Evolutionary conservation across 2,113 vertebrate species (phyloP).

Genomic region (Tenebrosternarchus preto): DNA sequence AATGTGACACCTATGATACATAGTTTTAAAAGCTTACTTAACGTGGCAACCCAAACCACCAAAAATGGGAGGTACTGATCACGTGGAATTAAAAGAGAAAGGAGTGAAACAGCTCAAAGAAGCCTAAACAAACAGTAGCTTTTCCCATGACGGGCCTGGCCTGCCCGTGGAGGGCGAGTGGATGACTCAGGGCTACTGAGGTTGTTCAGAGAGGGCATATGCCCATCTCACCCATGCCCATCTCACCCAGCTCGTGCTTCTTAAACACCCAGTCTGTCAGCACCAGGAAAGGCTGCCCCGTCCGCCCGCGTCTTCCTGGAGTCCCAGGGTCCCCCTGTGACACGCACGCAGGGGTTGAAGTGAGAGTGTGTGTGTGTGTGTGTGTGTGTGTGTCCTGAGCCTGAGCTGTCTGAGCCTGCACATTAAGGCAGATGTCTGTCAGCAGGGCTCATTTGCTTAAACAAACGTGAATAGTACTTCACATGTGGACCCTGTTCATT

Average conservation of each 20-base stretch:
- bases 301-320: conserved; percentile 36
- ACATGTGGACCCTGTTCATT: conserved; percentile 66
- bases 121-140: conserved; percentile 66
- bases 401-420: conserved; percentile 60
- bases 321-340: conserved; percentile 17
- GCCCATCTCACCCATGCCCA: no score
- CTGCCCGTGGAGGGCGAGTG: conserved; percentile 66
- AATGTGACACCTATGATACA: conserved; percentile 19
- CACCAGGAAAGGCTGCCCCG: conserved; percentile 50
- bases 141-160: conserved; percentile 69
- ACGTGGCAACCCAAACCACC: conserved; percentile 47
- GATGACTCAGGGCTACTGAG: conserved; percentile 70
- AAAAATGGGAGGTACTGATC: conserved; percentile 43
- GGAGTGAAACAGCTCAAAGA: conserved; percentile 69
- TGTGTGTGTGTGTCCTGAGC: conserved; percentile 30
- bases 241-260: conserved; percentile 65
- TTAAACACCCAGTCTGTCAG: conserved; percentile 70
- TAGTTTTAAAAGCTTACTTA: conserved; percentile 54
- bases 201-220: conserved; percentile 52
- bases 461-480: conserved; percentile 62
- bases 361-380: neutral
- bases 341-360: conserved; percentile 53
- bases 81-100: conserved; percentile 60
- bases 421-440: conserved; percentile 68
- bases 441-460: conserved; percentile 65